Base-by-base conservation (phyloP, 1,140 invertebrate species). In the Nautilus pompilius region DNA sequence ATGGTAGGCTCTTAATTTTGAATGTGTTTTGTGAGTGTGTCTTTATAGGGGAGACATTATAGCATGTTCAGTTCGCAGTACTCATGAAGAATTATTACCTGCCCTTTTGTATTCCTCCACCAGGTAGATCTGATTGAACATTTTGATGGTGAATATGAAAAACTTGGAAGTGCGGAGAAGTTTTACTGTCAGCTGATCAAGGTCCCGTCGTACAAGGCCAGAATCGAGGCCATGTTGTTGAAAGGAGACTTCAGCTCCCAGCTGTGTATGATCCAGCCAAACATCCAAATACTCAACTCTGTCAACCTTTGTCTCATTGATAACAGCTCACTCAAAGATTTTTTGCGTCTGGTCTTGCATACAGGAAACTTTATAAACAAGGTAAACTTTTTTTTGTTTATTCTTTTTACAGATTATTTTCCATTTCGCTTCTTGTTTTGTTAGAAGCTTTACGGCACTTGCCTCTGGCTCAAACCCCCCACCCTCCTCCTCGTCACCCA, bases 141-240 rank as follows among this genome's bases (percentile, higher is more conserved):
- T 34, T 79, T 69, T 63, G 74, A 78, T 20, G 76, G 74, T 8
- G 72, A 79, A 56, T 46, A 67, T 6, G 70, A 71, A 3, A 73
- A 73, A 67, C 64, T 82, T 15, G 76, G 78, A 34, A 73, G 70
- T 61, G 73, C 76, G 4, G 75, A 78, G 61, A 79, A 76, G 67
- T 81, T 80, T 69, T 80, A 78, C 70, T 28, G 70, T 75, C 77
- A 69, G 22, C 63, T 81, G 15, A 71, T 80, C 3, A 60, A 73
- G 45, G 41, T 81, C 15, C 65, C 75, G 24, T 41, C 56, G 46
- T 80, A 73, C 71, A 95, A 96, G 91, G 82, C 97, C n/a, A 91
- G 93, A 65, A 93, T 97, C 66, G 93, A 92, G 77, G 90, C 92
- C 2, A 95, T 98, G 86, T 87, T 95, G 51, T 88, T 91, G 17